Base-by-base conservation (phyloP, 2,888 invertebrate species). In the Melanophora roralis region DNA sequence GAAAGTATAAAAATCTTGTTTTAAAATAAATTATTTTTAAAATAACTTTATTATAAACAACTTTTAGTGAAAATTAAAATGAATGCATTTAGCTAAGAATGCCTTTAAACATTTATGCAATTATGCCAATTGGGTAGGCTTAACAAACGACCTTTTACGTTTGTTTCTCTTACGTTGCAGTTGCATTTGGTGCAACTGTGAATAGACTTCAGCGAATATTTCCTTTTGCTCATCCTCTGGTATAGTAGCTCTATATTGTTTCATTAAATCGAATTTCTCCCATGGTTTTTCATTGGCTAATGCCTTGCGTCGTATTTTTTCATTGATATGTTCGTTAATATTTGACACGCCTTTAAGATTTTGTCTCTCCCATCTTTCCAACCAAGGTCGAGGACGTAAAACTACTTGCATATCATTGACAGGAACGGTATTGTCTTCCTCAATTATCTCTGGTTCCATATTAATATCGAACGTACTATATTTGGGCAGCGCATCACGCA, bases 201-300 rank as follows among this genome's bases (percentile, higher is more conserved):
- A 91, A 85, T 95, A 93, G 2, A 98, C 93, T 90, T 98, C 97
- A 1, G 93, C 91, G 92, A 94, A 97, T 85, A 98, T 96, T 86
- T 94, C 93, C 34, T 91, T 92, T 87, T 97, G 96, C 77, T 98
- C 97, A 88, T 97, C 97, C 84, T 95, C 94, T 9, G 97, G 95
- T 84, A 98, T 95, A 1, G 96, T 95, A 88, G 92, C 91, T 92
- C 98, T 94, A 89, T 98, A 98, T 77, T 94, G 92, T 89, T 95
- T 95, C 97, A 99, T 98, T 65, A 99, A 91, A 90, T 99, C 98
- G 90, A 94, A 96, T 91, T 97, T 95, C 87, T 96, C 96, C 93
- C 95, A 96, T 0, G 96, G 96, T 82, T 91, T 95, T 82, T 92
- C 94, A 49, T 91, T 92, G 36, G 92, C 87, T 81, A 92, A 91